Conservation (phyloP, 2,888 invertebrate genomes). For the Trissolcus japonicus region DNA sequence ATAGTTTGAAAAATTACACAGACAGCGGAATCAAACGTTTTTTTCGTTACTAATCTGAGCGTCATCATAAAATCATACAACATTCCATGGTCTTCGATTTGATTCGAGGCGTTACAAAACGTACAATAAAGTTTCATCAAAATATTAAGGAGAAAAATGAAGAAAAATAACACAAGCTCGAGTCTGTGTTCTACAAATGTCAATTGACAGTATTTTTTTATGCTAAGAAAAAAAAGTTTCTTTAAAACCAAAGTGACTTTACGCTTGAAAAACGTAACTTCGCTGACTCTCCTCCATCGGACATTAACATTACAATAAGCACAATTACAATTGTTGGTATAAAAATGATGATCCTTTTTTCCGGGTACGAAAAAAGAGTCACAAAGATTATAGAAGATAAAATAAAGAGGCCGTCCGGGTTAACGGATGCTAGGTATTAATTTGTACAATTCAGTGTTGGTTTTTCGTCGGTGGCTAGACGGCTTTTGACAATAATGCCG, state of each 20-base stretch:
- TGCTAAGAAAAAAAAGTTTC: background rate
- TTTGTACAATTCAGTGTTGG: conserved; percentile 36
- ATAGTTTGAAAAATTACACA: too few relatives aligned
- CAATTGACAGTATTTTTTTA: too few relatives aligned
- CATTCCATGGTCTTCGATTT: too few relatives aligned
- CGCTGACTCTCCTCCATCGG: too few relatives aligned
- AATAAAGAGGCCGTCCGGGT: conserved; percentile 4
- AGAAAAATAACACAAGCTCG: background rate
- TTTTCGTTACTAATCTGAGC: too few relatives aligned
- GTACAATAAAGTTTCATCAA: background rate
- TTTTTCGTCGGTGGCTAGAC: conserved; percentile 17
- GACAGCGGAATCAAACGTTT: too few relatives aligned
- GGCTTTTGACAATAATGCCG: conserved; percentile 11
- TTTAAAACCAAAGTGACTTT: background rate
- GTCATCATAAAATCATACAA: too few relatives aligned
- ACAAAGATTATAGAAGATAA: conserved; percentile 10
- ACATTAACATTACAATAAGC: too few relatives aligned
- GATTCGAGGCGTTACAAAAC: too few relatives aligned
- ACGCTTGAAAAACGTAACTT: too few relatives aligned
- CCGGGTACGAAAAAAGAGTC: background rate
- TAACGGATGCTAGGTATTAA: conserved; percentile 34
- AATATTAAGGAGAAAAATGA: background rate
- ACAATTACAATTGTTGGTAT: too few relatives aligned
- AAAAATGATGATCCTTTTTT: background rate
- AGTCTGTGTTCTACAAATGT: too few relatives aligned